Base-by-base conservation (phyloP, 2,888 invertebrate species). In the Tryphoninae sp. region DNA sequence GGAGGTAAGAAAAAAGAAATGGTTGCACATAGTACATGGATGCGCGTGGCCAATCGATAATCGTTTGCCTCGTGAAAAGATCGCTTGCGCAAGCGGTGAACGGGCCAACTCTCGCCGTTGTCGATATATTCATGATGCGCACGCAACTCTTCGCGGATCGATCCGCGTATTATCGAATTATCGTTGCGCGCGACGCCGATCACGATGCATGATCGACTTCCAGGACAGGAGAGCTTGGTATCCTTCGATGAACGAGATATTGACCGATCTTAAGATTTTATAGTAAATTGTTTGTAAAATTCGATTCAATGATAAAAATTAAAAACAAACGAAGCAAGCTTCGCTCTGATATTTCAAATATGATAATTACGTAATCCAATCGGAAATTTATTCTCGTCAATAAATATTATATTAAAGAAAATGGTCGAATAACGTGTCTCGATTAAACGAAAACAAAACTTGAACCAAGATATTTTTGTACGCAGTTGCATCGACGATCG, bases 1-100 rank as follows among this genome's bases (percentile, higher is more conserved):
- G 59, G 65, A 59, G 69, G 33, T 33, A 33, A 33, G 33, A 33
- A 73, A 53, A 58, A 65, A 51, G 62, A 33, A 49, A 9, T 33
- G 33, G 33, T 61, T 75, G 59, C 45, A 64, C 23, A 65, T 51
- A 83, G 84, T 86, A 86, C 78, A 85, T 87, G 86, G 85, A 87
- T 85, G 84, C 86, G 87, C 89, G 89, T 89, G 86, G 84, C 89
- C 85, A 89, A 90, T 90, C 86, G 89, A 87, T 90, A 89, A 90
- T 89, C 87, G 88, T 83, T 86, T 85, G 84, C 82, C 77, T 82
- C 69, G 79, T 55, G 59, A 83, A 75, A 77, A 71, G 69, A 80
- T 80, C 65, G 71, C 40, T 65, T 65, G 22, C 42, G 42, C 72
- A 45, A 33, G 55, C 55, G 7, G 58, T 45, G 69, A 58, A 81